Conservation (phyloP, 2,113 vertebrate species). For the Telmatochromis brachygnathus region DNA sequence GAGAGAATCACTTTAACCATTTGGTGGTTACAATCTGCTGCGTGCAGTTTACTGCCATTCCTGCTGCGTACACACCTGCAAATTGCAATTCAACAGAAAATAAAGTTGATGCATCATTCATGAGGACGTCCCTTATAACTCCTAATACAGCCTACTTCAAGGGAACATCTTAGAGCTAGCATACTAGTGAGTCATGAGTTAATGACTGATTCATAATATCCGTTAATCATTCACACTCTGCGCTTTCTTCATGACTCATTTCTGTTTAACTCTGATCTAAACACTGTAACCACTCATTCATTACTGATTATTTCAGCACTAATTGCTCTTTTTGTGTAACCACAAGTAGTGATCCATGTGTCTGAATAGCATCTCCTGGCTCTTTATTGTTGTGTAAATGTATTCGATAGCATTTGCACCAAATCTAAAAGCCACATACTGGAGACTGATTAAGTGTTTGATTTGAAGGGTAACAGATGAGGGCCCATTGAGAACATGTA, state of each 20-base stretch:
- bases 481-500: neutral
- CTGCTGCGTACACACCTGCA: neutral
- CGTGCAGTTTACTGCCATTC: neutral
- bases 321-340: neutral
- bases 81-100: neutral
- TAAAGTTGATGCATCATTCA: neutral
- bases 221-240: neutral
- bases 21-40: neutral
- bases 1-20: neutral
- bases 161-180: neutral
- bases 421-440: neutral
- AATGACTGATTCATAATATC: neutral
- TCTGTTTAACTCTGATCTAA: neutral
- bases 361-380: neutral
- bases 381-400: neutral
- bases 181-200: neutral
- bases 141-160: neutral
- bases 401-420: neutral
- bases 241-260: neutral
- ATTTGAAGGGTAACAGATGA: neutral
- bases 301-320: neutral
- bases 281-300: neutral
- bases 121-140: neutral
- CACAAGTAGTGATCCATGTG: neutral
- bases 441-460: neutral